phyloP scores from a whole-genome alignment of 2,888 invertebrate genomes.

The Luffia ferchaultella region DNA sequence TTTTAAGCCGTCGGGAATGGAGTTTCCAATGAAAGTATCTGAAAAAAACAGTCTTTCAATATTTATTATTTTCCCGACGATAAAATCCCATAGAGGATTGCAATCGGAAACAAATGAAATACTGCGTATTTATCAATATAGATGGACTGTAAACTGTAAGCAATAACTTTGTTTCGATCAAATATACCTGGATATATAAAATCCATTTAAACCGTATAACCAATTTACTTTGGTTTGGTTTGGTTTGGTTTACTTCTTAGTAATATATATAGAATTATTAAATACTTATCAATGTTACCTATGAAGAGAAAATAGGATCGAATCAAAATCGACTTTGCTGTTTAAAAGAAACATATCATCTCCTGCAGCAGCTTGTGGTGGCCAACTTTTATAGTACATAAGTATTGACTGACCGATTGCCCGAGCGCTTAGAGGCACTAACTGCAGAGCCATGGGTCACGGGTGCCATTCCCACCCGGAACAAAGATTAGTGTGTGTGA shows the following conservation, averaged over 20 bases:
- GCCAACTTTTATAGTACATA: too few relatives aligned
- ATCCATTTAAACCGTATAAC: background rate
- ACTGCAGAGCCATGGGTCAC: too few relatives aligned
- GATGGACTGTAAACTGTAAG: background rate
- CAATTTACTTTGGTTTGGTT: too few relatives aligned
- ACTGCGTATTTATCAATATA: background rate
- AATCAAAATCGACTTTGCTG: too few relatives aligned
- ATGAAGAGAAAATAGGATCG: too few relatives aligned
- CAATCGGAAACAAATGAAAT: background rate
- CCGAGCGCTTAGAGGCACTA: too few relatives aligned
- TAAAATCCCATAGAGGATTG: background rate
- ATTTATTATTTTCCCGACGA: background rate
- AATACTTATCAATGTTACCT: too few relatives aligned
- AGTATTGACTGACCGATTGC: too few relatives aligned
- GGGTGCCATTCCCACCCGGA: too few relatives aligned
- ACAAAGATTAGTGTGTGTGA: too few relatives aligned
- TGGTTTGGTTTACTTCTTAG: background rate
- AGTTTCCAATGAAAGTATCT: background rate
- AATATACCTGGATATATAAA: background rate
- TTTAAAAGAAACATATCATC: too few relatives aligned
- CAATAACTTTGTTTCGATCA: background rate
- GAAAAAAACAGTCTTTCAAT: background rate
- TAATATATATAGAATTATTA: background rate
- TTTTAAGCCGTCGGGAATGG: background rate
- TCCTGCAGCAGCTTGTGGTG: too few relatives aligned